Evolutionary conservation across 2,113 vertebrate species (phyloP).

Genomic region (human (Homo sapiens)): GRCh38 chr6:99193501-99194000

Average conservation of each 20-base stretch:
- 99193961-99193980: neutral
- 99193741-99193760: neutral
- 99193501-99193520: neutral
- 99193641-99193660: neutral
- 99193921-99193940: neutral
- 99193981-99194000: neutral
- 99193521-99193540: neutral
- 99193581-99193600: rapidly evolving
- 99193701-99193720: neutral
- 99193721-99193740: neutral
- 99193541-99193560: neutral
- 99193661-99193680: neutral
- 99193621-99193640: neutral
- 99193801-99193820: neutral
- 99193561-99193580: neutral
- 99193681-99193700: neutral
- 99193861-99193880: neutral
- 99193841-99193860: neutral
- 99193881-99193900: neutral
- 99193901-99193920: neutral
- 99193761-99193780: neutral
- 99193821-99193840: neutral
- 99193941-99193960: constrained; percentile 21
- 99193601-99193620: neutral
- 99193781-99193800: neutral